Conservation (phyloP, 2,113 vertebrate genomes). For the Sakesphorus luctuosus region DNA sequence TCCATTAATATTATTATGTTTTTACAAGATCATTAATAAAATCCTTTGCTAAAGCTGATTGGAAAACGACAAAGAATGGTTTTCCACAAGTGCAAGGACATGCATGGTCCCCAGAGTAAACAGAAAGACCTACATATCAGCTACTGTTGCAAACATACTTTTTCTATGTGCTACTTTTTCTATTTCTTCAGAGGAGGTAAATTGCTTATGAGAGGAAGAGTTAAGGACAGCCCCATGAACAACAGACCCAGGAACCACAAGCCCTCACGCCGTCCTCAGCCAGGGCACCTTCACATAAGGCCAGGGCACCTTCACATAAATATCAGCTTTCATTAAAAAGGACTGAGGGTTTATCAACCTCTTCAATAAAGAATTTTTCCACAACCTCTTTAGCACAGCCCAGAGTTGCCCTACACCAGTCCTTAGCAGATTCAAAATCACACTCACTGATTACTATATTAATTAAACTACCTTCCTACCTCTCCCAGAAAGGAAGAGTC, state of each 20-base stretch:
- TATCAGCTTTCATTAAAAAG: not conserved
- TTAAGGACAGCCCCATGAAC: not conserved
- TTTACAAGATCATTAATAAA: constrained; percentile 1
- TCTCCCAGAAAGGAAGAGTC: not conserved
- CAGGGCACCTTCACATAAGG: not conserved
- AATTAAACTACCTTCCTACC: not conserved
- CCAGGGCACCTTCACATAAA: not conserved
- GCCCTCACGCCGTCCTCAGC: not conserved
- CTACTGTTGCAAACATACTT: not conserved
- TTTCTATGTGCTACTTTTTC: not conserved
- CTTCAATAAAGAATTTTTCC: not conserved
- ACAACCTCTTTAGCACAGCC: not conserved
- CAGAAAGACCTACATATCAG: not conserved
- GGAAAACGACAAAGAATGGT: not conserved
- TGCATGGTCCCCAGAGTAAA: not conserved
- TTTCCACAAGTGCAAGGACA: not conserved
- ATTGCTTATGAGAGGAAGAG: not conserved
- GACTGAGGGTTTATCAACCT: not conserved
- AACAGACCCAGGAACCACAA: not conserved
- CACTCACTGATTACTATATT: not conserved
- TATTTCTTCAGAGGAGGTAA: not conserved
- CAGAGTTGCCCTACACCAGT: not conserved
- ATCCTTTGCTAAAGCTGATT: not conserved
- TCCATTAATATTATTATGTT: not conserved
- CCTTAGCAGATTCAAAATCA: not conserved